phyloP scores from a whole-genome alignment of 2,888 invertebrate species.

The Orgyia antiqua region DNA sequence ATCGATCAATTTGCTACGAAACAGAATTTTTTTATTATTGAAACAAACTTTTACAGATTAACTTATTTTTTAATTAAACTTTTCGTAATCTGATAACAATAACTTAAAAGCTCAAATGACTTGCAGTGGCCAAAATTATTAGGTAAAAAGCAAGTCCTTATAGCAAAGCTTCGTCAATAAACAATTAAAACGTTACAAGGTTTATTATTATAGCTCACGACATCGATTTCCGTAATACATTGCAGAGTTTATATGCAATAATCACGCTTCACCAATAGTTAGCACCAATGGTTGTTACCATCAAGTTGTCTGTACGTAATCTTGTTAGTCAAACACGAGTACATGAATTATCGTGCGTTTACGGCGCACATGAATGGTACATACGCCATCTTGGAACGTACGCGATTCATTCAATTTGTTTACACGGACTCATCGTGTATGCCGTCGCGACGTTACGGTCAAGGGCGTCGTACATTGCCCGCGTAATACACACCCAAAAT shows the following conservation, averaged over 20 bases:
- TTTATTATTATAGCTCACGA: conserved; percentile 11
- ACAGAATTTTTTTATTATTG: too few relatives aligned
- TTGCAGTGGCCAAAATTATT: too few relatives aligned
- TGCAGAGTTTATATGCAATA: not conserved
- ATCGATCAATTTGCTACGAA: too few relatives aligned
- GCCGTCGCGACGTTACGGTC: conserved; percentile 57
- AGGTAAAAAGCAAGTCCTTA: too few relatives aligned
- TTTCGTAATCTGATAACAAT: too few relatives aligned
- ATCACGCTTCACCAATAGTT: conserved; percentile 4
- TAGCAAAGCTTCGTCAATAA: too few relatives aligned
- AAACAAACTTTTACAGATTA: too few relatives aligned
- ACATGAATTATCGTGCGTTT: conserved; percentile 64
- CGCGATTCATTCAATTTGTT: conserved; percentile 76
- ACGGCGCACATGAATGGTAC: conserved; percentile 70
- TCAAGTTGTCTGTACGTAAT: conserved; percentile 32
- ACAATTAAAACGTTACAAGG: not conserved
- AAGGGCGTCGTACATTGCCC: conserved; percentile 67
- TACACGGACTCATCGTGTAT: conserved; percentile 50
- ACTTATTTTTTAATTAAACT: too few relatives aligned
- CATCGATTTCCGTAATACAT: conserved; percentile 12
- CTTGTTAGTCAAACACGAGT: conserved; percentile 53
- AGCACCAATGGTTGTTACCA: conserved; percentile 5
- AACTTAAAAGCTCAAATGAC: too few relatives aligned
- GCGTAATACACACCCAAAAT: conserved; percentile 38
- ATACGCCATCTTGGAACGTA: conserved; percentile 55